Evolutionary conservation across 2,888 invertebrate species (phyloP), one percentile per base, ranked within the genome.

Genomic region (Stenotaenia linearis): DNA sequence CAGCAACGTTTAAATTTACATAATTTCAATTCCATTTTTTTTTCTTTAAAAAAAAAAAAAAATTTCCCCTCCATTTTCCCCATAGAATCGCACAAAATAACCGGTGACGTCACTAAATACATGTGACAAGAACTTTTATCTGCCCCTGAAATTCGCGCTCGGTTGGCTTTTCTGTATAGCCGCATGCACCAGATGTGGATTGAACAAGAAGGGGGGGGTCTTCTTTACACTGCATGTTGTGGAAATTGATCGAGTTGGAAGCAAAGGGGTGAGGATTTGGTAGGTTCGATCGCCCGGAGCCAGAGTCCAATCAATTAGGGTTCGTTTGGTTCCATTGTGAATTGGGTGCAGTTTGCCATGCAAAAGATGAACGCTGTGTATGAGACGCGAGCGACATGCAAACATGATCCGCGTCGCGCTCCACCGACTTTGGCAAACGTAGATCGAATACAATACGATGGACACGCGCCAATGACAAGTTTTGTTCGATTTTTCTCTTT

Each of bases 371-470:
- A 61, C 28, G 61, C 32, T 32, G 32, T 32, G 32, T 32, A 32
- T 32, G 61, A 61, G 28, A 61, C 61, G 61, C 61, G 61, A 61
- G 61, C 61, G 61, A 61, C 61, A 61, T 61, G 61, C 61, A 61
- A 61, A 61, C 61, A 61, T 61, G 61, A 61, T 61, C 61, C 61
- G 15, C 25, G 61, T 61, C 61, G 23, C 61, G 61, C 61, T 61
- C 15, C 25, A 61, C 61, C 61, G 61, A 61, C 61, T 61, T 61
- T 61, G 61, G 61, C 61, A 61, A 61, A 61, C 61, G 61, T 25
- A 61, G 61, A 61, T 61, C 61, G 61, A 61, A 61, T 61, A 61
- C 61, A 61, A 61, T 61, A 28, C 61, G 61, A 61, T 61, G 61
- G 61, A 61, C 61, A 61, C 61, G 61, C 61, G 61, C 61, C 61